Percentiles rank a stretch among this genome's conserved stretches.
Conservation (phyloP, 1,140 invertebrate species). For the Anthonomus grandis region DNA sequence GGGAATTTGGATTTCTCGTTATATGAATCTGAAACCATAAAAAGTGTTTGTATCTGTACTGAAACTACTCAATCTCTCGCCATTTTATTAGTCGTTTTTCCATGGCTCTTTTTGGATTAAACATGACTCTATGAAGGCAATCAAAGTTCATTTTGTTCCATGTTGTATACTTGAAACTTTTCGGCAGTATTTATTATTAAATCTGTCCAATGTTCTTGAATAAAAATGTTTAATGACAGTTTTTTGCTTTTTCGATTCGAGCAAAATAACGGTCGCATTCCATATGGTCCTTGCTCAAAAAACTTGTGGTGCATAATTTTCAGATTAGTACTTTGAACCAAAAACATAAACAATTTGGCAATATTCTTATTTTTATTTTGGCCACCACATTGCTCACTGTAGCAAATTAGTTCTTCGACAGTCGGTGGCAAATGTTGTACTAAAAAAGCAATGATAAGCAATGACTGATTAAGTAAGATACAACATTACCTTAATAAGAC, state of each 20-base stretch:
- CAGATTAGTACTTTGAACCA: neutral
- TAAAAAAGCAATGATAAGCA: neutral
- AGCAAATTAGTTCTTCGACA: neutral
- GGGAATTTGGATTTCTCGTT: neutral
- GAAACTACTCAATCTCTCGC: neutral
- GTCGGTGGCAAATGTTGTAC: neutral
- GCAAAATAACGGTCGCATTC: neutral
- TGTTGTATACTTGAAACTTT: neutral
- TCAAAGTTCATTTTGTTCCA: no score
- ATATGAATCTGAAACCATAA: neutral
- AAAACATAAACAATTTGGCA: neutral
- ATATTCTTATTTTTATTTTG: no score
- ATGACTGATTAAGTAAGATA: no score
- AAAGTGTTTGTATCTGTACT: neutral
- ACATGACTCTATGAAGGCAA: neutral
- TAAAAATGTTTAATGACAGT: no score
- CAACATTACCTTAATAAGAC: neutral
- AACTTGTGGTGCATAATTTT: neutral
- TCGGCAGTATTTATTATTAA: neutral
- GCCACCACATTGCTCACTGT: no score
- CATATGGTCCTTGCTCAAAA: neutral
- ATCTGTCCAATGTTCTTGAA: no score
- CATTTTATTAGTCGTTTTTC: neutral
- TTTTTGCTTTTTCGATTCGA: neutral
- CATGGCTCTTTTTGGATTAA: neutral